Percentiles rank a stretch among this genome's conserved stretches.
Evolutionary conservation across 2,113 vertebrate genomes (phyloP).

Genomic region (Ascaphus truei): DNA sequence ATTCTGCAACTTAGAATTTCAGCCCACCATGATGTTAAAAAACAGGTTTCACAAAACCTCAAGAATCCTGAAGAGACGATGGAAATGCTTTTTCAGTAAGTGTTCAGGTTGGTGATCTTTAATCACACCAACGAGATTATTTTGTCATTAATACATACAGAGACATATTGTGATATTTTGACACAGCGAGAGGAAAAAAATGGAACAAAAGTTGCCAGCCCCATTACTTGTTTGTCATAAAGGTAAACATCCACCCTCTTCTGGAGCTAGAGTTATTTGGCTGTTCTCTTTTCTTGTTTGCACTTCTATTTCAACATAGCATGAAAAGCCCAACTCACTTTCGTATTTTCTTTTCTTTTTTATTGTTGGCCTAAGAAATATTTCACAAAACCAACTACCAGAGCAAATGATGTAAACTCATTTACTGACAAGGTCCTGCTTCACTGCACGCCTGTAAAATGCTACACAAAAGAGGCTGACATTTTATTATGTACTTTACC

Average conservation of each 20-base stretch:
- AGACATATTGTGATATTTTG: slow-evolving; percentile 12
- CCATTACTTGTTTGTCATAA: neutral
- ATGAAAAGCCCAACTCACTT: neutral
- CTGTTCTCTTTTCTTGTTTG: slow-evolving; percentile 34
- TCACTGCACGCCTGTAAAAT: slow-evolving; percentile 28
- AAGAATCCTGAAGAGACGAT: too few species aligned
- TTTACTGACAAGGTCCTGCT: slow-evolving; percentile 41
- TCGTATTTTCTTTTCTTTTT: slow-evolving; percentile 13
- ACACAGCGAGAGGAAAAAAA: neutral
- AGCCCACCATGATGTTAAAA: too few species aligned
- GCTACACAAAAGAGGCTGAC: slow-evolving; percentile 29
- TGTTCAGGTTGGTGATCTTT: too few species aligned
- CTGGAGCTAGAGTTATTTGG: neutral
- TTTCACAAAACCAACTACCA: slow-evolving; percentile 51
- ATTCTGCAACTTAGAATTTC: too few species aligned
- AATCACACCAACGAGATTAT: neutral
- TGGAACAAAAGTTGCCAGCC: neutral
- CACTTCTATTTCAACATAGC: slow-evolving; percentile 36
- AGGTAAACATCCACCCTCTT: neutral
- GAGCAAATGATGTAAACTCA: slow-evolving; percentile 40
- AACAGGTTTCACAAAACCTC: too few species aligned
- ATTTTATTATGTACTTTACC: slow-evolving; percentile 36
- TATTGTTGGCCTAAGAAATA: slow-evolving; percentile 29
- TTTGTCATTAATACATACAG: neutral
- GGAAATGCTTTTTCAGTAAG: too few species aligned